Evolutionary conservation across 2,888 invertebrate species (phyloP), one percentile per base, ranked within the genome.

Genomic region (Taenaris catops): DNA sequence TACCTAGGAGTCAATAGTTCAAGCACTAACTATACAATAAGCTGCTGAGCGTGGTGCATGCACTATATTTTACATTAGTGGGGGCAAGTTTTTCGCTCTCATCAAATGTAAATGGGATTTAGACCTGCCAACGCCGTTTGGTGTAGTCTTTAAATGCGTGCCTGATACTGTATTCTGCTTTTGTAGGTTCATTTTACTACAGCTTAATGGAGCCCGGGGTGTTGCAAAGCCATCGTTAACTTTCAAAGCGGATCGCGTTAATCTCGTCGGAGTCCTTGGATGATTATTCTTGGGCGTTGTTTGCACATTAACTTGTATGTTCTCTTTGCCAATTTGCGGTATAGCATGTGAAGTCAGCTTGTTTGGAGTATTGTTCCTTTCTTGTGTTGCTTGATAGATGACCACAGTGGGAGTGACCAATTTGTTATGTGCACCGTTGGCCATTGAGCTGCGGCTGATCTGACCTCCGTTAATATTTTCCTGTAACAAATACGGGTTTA

Each of bases 401-500:
- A 11, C 49, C 12, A 65, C 58, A 8, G 47, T 51, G 18, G 58
- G 64, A 7, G 51, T 1, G 4, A 44, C 23, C 4, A 34, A 12
- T 41, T 58, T 68, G 11, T 48, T 57, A 17, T 41, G 57, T 50
- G 51, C 79, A 3, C 41, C 55, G 23, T 29, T 73, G 20, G 58
- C 71, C 63, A 89, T 65, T 0, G 90, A 90, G 44, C 90, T 90
- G 39, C 90, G 84, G 11, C 88, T 62, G 43, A 88, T 84, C 28
- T 80, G 71, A 17, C 83, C 78, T 17, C 86, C 74, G 33, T 84
- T 74, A 25, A 90, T 75, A 40, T 78, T 68, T 18, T 89, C 87
- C 79, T 89, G 76, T 7, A 78, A 80, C 29, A 54, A 29, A 36
- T 34, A 41, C n/a, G n/a, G n/a, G n/a, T n/a, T n/a, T n/a, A n/a